phyloP scores from a whole-genome alignment of 2,797 vertebrate species.

The Macropodus opercularis region DNA sequence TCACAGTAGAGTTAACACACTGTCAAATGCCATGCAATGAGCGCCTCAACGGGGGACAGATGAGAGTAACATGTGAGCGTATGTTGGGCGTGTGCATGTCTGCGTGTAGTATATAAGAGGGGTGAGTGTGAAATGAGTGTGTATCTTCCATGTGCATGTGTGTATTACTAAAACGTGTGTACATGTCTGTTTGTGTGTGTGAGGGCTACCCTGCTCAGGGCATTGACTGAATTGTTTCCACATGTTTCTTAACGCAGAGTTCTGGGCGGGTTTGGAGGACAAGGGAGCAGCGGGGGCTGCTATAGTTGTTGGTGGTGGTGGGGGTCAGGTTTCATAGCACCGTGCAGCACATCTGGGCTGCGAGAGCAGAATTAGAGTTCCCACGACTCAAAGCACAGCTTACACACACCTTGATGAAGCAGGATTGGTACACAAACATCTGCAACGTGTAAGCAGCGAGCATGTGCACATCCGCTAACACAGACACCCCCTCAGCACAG shows the following conservation, averaged over 20 bases:
- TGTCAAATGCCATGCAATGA: conserved; percentile 76
- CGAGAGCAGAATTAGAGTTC: conserved; percentile 80
- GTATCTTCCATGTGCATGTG: conserved; percentile 48
- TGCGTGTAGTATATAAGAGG: conserved; percentile 58
- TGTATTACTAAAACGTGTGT: conserved; percentile 45
- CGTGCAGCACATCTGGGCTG: conserved; percentile 81
- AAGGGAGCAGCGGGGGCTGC: conserved; percentile 69
- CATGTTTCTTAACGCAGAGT: conserved; percentile 86
- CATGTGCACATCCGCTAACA: conserved; percentile 23
- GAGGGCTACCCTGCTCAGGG: conserved; percentile 84
- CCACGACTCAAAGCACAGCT: conserved; percentile 79
- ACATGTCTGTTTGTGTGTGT: conserved; percentile 75
- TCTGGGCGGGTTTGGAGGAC: conserved; percentile 81
- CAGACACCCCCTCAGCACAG: conserved; percentile 24
- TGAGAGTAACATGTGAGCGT: conserved; percentile 67
- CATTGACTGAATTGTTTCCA: conserved; percentile 88
- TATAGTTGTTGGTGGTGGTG: conserved; percentile 62
- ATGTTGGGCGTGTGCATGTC: conserved; percentile 66
- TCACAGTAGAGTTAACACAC: conserved; percentile 75
- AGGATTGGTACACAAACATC: conserved; percentile 49
- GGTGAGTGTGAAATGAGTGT: conserved; percentile 65
- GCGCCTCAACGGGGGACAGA: conserved; percentile 71
- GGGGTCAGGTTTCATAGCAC: conserved; percentile 82
- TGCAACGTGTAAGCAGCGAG: conserved; percentile 35
- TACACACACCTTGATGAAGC: conserved; percentile 67